phyloP scores from a whole-genome alignment of 64 coral and sea anemone genomes.

The Actinia equina region DNA sequence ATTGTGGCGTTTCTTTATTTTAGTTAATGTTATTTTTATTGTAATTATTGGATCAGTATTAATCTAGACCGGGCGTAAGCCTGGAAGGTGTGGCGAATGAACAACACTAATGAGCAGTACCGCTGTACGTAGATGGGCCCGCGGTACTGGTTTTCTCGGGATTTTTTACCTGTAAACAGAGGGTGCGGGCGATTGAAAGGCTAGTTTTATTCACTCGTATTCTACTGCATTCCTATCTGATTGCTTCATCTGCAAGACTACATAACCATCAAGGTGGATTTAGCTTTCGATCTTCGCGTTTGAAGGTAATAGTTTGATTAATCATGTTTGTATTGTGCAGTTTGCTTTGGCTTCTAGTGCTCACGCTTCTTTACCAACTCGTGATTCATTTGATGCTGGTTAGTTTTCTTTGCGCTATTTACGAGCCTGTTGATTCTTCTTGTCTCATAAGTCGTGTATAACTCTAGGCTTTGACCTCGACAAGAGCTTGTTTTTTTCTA shows the following conservation, averaged over 20 bases:
- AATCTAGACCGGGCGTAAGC: conserved; percentile 15
- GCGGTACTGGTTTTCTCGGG: not conserved
- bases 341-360: conserved; percentile 1
- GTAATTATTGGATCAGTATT: not conserved
- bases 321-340: not conserved
- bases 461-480: not conserved
- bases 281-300: conserved; percentile 10
- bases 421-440: not conserved
- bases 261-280: not conserved
- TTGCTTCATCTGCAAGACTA: not conserved
- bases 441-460: not conserved
- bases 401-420: not conserved
- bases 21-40: not conserved
- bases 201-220: not conserved
- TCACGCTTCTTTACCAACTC: not conserved
- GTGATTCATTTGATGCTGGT: not conserved
- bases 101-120: not conserved
- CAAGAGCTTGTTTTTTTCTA: not conserved
- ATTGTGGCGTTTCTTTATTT: too few relatives aligned
- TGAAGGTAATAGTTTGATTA: not conserved
- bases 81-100: conserved; percentile 26
- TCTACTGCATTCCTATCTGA: not conserved
- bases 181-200: conserved; percentile 15
- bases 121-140: not conserved
- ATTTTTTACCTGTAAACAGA: conserved; percentile 13